Conservation (phyloP, 1,140 invertebrate species). For the Globodera rostochiensis region DNA sequence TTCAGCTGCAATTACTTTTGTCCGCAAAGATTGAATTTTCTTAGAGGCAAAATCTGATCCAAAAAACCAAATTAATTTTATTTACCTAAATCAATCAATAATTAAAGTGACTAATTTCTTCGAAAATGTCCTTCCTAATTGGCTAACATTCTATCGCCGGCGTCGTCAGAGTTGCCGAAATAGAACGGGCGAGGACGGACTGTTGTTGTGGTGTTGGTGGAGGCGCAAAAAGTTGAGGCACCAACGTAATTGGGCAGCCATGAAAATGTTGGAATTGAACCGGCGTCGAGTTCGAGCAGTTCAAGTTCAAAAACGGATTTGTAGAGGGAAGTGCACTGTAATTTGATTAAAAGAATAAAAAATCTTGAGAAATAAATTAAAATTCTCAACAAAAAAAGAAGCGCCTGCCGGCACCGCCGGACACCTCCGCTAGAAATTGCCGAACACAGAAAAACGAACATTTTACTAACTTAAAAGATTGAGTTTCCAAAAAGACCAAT, state of each 20-base stretch:
- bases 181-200: neutral
- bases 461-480: too few species aligned
- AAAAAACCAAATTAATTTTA: neutral
- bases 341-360: neutral
- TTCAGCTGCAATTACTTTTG: too few species aligned
- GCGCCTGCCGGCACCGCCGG: too few species aligned
- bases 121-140: neutral
- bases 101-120: neutral
- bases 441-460: neutral
- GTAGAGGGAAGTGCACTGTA: neutral
- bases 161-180: neutral
- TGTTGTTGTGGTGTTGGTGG: neutral
- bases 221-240: neutral
- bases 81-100: neutral
- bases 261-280: neutral
- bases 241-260: neutral
- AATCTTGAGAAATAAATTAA: too few species aligned
- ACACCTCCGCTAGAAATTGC: neutral
- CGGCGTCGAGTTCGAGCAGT: neutral
- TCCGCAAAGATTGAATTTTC: too few species aligned
- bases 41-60: too few species aligned
- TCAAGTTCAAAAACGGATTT: constrained; percentile 11
- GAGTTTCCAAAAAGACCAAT: too few species aligned
- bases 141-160: neutral
- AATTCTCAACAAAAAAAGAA: too few species aligned